Conservation (phyloP, 2,888 invertebrate species). For the Sphaerophoria taeniata region DNA sequence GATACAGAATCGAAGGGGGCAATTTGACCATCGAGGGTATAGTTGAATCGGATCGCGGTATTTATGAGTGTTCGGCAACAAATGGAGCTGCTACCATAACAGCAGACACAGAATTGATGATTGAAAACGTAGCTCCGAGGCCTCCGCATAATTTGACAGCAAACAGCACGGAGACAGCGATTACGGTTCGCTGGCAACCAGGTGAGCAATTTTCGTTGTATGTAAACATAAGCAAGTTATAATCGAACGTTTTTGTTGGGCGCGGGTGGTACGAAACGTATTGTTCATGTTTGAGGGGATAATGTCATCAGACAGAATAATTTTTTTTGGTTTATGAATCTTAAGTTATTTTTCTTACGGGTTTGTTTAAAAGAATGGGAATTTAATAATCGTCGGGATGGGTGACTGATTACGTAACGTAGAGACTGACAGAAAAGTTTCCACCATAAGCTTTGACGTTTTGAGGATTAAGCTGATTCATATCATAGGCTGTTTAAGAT, state of each 20-base stretch:
- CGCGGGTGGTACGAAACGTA: no score
- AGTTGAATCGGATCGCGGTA: slow-evolving; percentile 93
- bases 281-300: no score
- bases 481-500: no score
- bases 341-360: no score
- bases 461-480: no score
- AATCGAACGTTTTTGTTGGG: background rate
- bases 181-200: slow-evolving; percentile 92
- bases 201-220: slow-evolving; percentile 79
- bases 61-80: slow-evolving; percentile 91
- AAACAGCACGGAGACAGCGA: slow-evolving; percentile 87
- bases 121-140: slow-evolving; percentile 94
- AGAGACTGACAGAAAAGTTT: no score
- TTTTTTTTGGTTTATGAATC: no score
- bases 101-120: slow-evolving; percentile 90
- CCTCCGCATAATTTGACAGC: slow-evolving; percentile 94
- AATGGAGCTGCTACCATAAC: slow-evolving; percentile 95
- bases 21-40: slow-evolving; percentile 93
- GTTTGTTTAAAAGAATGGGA: no score
- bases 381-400: no score
- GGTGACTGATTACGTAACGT: no score
- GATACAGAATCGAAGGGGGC: slow-evolving; percentile 87
- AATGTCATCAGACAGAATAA: no score
- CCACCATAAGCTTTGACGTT: no score
- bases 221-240: background rate